Base-by-base conservation (phyloP, 2,113 vertebrate genomes). In the Tachuris rubrigastra region DNA sequence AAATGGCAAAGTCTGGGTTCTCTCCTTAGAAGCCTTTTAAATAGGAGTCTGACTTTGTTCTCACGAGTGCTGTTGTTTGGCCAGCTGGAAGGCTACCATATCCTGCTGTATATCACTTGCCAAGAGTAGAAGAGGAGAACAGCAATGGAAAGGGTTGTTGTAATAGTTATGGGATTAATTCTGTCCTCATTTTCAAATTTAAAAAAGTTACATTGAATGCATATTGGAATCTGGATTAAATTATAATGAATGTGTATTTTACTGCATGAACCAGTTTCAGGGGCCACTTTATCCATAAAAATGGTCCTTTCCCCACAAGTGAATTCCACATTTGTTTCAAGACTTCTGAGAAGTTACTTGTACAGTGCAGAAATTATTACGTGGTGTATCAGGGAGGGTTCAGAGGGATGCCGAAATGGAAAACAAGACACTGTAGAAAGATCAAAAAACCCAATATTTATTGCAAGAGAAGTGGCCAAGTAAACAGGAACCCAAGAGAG, bases 81-180 rank as follows among this genome's bases (percentile, higher is more conserved):
- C 95, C 95, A 89, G 25, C 41, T 96, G 94, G 71, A 89, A 85
- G 53, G 20, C 50, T 73, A 83, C 75, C 94, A 59, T 67, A 47
- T 62, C 68, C 87, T 77, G 63, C 83, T 83, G 50, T 63, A 44
- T 39, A 42, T 59, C 84, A 6, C n/a, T 60, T 89, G 60, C 21
- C n/a, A 68, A 52, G 56, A 86, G 21, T 52, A 18, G 69, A 73
- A 69, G 46, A 35, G 9, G 52, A 62, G 52, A 84, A n/a, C 24
- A 60, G 72, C 50, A 44, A 55, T 37, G 56, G 35, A 80, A 8
- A 66, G 47, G 11, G 20, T n/a, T 67, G 68, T 77, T 67, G 6
- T 77, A 72, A 58, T 28, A 58, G 42, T 62, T 88, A 90, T 19
- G 56, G 84, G 55, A 44, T 78, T 52, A 67, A 63, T 75, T 60